A percentile compares a stretch with the other conserved stretches of the same genome.
Conservation (phyloP, 2,113 vertebrate species). For the Ammodytes marinus region DNA sequence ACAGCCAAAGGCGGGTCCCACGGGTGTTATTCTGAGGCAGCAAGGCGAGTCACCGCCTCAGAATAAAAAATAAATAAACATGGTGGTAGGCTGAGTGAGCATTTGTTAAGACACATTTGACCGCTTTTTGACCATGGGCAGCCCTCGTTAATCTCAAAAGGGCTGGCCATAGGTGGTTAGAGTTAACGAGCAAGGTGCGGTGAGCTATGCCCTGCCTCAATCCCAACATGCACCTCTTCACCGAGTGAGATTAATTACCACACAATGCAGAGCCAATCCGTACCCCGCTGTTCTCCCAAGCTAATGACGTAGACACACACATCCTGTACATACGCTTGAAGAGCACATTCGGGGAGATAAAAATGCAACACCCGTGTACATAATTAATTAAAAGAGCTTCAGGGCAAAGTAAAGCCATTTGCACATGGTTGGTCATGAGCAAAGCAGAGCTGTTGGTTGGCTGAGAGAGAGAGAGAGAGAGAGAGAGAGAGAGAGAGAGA, state of each 20-base stretch:
- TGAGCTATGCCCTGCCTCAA: conserved; percentile 71
- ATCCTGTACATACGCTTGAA: conserved; percentile 26
- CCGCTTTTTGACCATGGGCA: conserved; percentile 71
- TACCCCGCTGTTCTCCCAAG: conserved; percentile 19
- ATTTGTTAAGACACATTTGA: conserved; percentile 70
- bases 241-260: conserved; percentile 79
- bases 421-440: conserved; percentile 48
- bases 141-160: conserved; percentile 70
- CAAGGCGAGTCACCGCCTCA: conserved; percentile 40
- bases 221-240: conserved; percentile 76
- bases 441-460: conserved; percentile 43
- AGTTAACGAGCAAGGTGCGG: conserved; percentile 75
- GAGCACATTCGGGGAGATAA: conserved; percentile 19
- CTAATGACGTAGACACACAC: neutral
- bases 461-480: neutral
- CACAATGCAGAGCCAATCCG: conserved; percentile 46
- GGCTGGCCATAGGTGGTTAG: conserved; percentile 63
- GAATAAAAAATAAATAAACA: conserved; percentile 29
- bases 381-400: conserved; percentile 59
- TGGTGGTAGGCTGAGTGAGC: conserved; percentile 44
- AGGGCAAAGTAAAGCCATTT: conserved; percentile 42
- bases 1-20: conserved; percentile 59
- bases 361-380: conserved; percentile 36
- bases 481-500: neutral
- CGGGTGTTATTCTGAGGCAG: conserved; percentile 36